Conservation (phyloP, 1,140 invertebrate genomes). For the Campodea augens region DNA sequence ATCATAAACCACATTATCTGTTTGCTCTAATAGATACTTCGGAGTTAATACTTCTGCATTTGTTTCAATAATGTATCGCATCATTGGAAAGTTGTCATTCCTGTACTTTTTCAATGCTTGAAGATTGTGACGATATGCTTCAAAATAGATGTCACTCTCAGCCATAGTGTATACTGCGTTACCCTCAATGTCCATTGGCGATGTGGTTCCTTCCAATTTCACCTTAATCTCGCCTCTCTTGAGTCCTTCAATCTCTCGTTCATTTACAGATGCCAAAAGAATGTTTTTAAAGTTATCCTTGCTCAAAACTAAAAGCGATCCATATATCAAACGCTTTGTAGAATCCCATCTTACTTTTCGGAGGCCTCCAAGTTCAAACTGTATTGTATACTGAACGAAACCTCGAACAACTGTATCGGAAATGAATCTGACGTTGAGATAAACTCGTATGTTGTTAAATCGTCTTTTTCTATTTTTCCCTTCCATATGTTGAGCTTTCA, state of each 20-base stretch:
- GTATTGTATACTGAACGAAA: background rate
- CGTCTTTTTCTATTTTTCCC: background rate
- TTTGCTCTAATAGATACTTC: conserved; percentile 8
- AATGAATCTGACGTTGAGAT: conserved; percentile 6
- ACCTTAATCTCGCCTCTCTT: conserved; percentile 28
- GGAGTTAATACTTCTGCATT: conserved; percentile 16
- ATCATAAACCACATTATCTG: conserved; percentile 10
- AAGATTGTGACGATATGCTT: conserved; percentile 42
- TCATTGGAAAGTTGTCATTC: conserved; percentile 35
- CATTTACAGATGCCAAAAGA: conserved; percentile 25
- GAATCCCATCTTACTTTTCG: conserved; percentile 12
- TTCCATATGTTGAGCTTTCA: background rate
- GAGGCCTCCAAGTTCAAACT: conserved; percentile 12
- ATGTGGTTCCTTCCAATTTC: conserved; percentile 23
- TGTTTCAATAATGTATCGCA: conserved; percentile 36
- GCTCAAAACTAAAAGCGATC: conserved; percentile 29
- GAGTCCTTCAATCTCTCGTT: conserved; percentile 19
- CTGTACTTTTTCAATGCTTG: conserved; percentile 34
- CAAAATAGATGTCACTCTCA: conserved; percentile 43
- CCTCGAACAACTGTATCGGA: background rate
- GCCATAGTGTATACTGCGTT: conserved; percentile 36
- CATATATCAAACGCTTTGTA: conserved; percentile 27
- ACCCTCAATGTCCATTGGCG: conserved; percentile 22
- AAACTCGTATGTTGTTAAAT: conserved; percentile 9
- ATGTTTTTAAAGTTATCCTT: conserved; percentile 28